These are phyloP conservation scores for Macrobrachium nipponense DNA, from an alignment of 1,140 invertebrate genomes.

Conservation along the genomic window DNA sequence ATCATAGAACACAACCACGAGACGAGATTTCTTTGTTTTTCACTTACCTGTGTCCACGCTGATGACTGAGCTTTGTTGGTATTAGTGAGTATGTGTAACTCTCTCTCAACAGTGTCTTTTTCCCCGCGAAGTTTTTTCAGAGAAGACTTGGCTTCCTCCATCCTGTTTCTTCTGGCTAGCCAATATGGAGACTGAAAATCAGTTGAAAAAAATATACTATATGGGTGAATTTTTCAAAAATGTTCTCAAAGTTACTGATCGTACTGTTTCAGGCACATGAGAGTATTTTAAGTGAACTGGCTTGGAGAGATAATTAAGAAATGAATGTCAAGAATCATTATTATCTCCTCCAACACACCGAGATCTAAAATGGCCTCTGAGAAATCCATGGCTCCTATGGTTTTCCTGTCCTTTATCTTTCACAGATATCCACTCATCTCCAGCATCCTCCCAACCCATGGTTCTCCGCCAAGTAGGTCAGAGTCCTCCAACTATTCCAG, in stretches of 20 bases:
- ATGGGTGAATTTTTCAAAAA: not conserved
- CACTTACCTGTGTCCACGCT: not conserved
- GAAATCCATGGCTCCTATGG: too few species aligned
- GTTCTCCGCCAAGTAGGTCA: too few species aligned
- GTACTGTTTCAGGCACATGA: not conserved
- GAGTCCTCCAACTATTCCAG: too few species aligned
- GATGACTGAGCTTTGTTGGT: not conserved
- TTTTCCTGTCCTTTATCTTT: too few species aligned
- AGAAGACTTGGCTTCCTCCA: conserved; percentile 12
- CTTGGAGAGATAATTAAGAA: too few species aligned
- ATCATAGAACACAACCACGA: too few species aligned
- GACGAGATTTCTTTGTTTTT: not conserved
- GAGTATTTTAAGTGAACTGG: not conserved
- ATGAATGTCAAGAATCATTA: too few species aligned
- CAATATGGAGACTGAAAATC: conserved; percentile 29
- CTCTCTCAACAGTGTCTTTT: not conserved
- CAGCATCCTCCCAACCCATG: too few species aligned
- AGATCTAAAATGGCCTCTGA: too few species aligned
- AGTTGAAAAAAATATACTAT: not conserved
- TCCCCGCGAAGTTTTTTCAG: not conserved
- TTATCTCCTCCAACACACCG: too few species aligned
- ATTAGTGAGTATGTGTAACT: conserved; percentile 8
- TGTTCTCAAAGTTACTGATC: too few species aligned
- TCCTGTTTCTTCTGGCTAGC: conserved; percentile 11
- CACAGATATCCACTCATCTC: too few species aligned